Conservation (phyloP, 2,113 vertebrate genomes). For the Neogale vison region DNA sequence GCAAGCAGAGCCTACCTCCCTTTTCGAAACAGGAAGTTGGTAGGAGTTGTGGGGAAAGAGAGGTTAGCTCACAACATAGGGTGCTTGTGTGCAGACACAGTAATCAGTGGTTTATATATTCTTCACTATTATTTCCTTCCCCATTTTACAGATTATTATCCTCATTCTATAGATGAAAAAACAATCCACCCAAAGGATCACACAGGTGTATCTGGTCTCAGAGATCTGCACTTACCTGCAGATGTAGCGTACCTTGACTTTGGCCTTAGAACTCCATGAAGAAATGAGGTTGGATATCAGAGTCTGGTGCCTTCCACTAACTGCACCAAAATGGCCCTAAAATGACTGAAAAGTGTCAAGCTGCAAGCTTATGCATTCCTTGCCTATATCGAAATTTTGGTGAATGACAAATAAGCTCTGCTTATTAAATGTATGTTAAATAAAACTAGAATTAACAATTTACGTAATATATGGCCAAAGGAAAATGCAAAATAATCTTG, state of each 20-base stretch:
- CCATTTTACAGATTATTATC: neutral
- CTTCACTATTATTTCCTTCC: neutral
- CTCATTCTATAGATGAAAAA: neutral
- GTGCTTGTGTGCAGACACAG: neutral
- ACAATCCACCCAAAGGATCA: neutral
- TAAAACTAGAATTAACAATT: neutral
- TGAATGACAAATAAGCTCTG: neutral
- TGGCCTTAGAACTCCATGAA: neutral
- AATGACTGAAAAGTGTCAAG: neutral
- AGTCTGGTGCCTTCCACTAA: neutral
- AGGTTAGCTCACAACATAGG: neutral
- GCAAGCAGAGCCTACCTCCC: neutral
- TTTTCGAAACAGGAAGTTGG: neutral
- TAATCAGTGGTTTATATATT: neutral
- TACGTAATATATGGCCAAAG: neutral
- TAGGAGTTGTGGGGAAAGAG: neutral
- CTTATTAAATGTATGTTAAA: constrained; percentile 15
- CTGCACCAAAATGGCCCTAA: too few relatives aligned
- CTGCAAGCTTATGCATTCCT: neutral
- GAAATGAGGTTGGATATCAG: neutral
- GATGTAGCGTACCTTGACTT: neutral
- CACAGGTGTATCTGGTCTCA: neutral
- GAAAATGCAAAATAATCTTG: constrained; percentile 18
- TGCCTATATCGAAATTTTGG: neutral
- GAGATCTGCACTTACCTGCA: neutral